Conservation (phyloP, 2,113 vertebrate species). For the Entomyzon cyanotis region DNA sequence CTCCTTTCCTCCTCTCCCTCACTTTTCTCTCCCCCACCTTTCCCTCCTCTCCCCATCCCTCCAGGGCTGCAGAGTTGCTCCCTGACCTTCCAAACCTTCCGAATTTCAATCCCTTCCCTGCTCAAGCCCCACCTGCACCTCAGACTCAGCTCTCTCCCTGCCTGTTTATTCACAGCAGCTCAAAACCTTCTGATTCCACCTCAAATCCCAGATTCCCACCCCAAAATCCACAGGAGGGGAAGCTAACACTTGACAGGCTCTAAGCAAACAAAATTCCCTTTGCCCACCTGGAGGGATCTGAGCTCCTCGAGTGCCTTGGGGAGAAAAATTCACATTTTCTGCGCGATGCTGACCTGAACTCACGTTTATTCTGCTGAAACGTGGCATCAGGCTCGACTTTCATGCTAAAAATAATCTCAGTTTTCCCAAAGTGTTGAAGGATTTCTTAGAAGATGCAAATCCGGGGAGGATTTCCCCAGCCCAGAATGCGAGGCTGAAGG, state of each 20-base stretch:
- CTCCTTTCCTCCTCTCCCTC: too few species aligned
- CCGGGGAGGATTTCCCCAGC: slow-evolving; percentile 6
- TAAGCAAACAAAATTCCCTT: neutral
- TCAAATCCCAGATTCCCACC: neutral
- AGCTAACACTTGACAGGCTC: neutral
- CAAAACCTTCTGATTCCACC: neutral
- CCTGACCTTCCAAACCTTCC: neutral
- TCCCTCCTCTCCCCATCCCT: neutral
- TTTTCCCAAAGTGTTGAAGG: neutral
- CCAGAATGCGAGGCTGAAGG: neutral
- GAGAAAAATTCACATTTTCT: neutral
- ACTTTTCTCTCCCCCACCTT: neutral
- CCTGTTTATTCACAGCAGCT: neutral
- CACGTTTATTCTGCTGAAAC: neutral
- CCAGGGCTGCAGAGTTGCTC: neutral
- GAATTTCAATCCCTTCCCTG: neutral
- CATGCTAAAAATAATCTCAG: slow-evolving; percentile 4
- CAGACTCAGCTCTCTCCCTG: neutral
- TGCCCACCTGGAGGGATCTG: neutral
- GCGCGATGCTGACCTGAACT: neutral
- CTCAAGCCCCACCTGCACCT: neutral
- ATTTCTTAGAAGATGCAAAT: neutral
- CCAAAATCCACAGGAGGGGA: neutral
- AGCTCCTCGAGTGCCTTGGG: neutral
- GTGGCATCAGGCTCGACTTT: neutral